Evolutionary conservation across 2,797 vertebrate species (phyloP).

Genomic region (Chloroceryle inda): DNA sequence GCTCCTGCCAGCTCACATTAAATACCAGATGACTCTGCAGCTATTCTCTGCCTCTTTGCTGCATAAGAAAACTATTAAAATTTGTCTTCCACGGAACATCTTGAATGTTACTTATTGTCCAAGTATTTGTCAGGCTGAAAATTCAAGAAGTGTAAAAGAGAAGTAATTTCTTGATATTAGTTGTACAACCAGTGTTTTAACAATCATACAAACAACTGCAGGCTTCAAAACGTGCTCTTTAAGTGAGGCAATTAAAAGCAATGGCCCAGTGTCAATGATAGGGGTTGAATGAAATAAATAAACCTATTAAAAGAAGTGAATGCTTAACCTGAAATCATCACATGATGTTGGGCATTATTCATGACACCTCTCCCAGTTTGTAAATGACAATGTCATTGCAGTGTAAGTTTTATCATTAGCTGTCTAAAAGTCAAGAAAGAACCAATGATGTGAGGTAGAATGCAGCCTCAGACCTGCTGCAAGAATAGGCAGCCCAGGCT

Average conservation of each 20-base stretch:
- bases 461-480: neutral
- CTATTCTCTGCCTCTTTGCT: neutral
- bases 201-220: conserved; percentile 57
- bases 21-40: neutral
- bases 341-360: conserved; percentile 50
- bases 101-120: neutral
- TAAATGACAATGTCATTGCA: conserved; percentile 34
- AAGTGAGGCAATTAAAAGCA: conserved; percentile 68
- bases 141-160: conserved; percentile 12
- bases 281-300: neutral
- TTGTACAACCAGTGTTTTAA: conserved; percentile 43
- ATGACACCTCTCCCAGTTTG: neutral
- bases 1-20: neutral
- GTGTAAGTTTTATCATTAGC: conserved; percentile 64
- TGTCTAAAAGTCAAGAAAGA: conserved; percentile 59
- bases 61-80: neutral
- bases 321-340: conserved; percentile 49
- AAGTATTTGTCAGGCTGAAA: conserved; percentile 12
- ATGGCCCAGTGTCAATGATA: conserved; percentile 18
- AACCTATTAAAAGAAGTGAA: conserved; percentile 38
- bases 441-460: conserved; percentile 22
- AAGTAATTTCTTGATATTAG: conserved; percentile 13
- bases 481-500: neutral
- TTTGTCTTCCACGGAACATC: neutral
- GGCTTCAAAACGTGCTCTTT: conserved; percentile 59